A percentile compares a stretch with the other conserved stretches of the same genome.
Evolutionary conservation across 2,888 invertebrate genomes (phyloP).

Genomic region (Lycia hirtaria): DNA sequence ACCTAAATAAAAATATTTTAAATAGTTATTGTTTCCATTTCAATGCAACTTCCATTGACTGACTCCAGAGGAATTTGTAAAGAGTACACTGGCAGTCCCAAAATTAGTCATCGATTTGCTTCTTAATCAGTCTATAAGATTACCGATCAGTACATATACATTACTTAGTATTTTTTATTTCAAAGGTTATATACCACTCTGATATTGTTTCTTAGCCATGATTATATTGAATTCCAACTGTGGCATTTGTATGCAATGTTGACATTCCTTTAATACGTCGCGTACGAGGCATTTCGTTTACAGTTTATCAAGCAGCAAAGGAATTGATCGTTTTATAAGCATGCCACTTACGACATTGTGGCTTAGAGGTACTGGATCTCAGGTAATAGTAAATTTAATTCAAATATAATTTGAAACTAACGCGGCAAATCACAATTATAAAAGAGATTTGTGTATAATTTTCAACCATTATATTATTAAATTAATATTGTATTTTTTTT

Average conservation of each 20-base stretch:
- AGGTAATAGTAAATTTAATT: neutral
- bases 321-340: constrained; percentile 16
- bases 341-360: neutral
- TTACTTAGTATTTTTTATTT: no score
- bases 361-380: neutral
- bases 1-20: no score
- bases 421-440: neutral
- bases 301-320: constrained; percentile 6
- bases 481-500: no score
- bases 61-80: no score
- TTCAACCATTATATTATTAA: neutral
- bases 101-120: no score
- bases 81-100: no score
- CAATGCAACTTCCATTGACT: no score
- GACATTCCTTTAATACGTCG: constrained; percentile 14
- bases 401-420: neutral
- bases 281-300: constrained; percentile 11
- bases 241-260: constrained; percentile 14
- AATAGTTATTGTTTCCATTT: no score
- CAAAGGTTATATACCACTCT: no score
- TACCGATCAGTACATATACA: no score
- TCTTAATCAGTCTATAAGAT: no score
- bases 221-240: neutral
- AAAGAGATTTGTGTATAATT: neutral
- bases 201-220: neutral